Conservation (phyloP, 1,140 invertebrate genomes). For the Frieseomelitta varia region DNA sequence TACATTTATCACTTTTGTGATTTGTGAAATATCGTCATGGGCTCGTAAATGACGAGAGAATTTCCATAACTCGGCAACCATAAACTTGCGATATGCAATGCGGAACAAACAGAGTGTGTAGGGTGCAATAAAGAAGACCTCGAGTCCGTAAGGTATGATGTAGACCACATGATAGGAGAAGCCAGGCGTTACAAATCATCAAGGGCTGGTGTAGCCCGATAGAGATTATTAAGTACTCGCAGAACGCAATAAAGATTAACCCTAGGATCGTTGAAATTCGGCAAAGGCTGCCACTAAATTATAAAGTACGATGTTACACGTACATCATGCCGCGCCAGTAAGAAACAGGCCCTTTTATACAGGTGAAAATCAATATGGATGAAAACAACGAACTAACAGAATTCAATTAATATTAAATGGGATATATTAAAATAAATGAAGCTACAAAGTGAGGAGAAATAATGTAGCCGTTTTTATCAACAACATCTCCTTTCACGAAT, state of each 20-base stretch:
- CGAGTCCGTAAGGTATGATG: conserved; percentile 1
- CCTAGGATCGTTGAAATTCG: conserved; percentile 2
- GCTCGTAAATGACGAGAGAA: neutral
- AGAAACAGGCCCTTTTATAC: neutral
- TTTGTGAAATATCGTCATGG: neutral
- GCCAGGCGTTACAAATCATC: conserved; percentile 4
- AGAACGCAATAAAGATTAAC: conserved; percentile 16
- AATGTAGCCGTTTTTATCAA: too few species aligned
- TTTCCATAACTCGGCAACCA: neutral
- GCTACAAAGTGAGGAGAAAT: too few species aligned
- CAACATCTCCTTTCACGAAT: too few species aligned
- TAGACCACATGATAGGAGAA: neutral
- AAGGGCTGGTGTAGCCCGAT: neutral
- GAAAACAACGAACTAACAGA: neutral
- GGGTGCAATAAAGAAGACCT: conserved; percentile 13
- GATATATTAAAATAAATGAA: neutral
- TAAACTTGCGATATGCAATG: neutral
- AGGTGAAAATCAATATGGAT: neutral
- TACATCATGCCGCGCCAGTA: neutral
- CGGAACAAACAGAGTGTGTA: neutral
- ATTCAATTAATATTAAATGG: neutral
- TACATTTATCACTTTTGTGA: neutral
- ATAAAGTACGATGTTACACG: neutral
- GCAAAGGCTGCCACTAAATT: conserved; percentile 10
- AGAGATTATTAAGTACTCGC: conserved; percentile 7